Conservation (phyloP, 2,113 vertebrate genomes). For the Eupsittula cactorum region DNA sequence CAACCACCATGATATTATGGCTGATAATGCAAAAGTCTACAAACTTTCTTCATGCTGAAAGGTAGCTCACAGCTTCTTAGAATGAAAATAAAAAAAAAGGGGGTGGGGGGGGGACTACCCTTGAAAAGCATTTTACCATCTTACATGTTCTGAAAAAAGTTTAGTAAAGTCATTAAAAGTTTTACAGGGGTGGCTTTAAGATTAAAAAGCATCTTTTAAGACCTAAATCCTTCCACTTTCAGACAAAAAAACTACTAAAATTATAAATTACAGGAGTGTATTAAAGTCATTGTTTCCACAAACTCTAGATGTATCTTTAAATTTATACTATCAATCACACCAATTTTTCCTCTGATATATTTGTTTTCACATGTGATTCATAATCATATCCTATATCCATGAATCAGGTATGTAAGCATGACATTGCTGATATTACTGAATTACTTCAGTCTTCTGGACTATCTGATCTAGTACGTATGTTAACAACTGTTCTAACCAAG, state of each 20-base stretch:
- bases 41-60: neutral
- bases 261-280: neutral
- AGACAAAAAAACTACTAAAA: neutral
- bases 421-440: constrained; percentile 62
- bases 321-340: neutral
- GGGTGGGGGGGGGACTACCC: rapidly evolving
- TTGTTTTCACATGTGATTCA: constrained; percentile 42
- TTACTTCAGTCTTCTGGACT: constrained; percentile 53
- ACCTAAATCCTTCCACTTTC: neutral
- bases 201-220: neutral
- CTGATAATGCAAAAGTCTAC: neutral
- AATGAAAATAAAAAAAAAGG: neutral
- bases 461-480: constrained; percentile 32
- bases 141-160: neutral
- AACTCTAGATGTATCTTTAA: neutral
- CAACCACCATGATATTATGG: rapidly evolving
- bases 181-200: neutral
- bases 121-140: neutral
- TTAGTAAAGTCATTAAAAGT: neutral
- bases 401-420: constrained; percentile 51
- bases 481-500: constrained; percentile 65
- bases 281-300: neutral
- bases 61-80: neutral
- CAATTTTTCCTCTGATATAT: neutral
- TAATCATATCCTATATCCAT: constrained; percentile 55